Evolutionary conservation across 2,797 vertebrate genomes (phyloP), one percentile per base, ranked within the genome.

Genomic region (Tiaroga cobitis): DNA sequence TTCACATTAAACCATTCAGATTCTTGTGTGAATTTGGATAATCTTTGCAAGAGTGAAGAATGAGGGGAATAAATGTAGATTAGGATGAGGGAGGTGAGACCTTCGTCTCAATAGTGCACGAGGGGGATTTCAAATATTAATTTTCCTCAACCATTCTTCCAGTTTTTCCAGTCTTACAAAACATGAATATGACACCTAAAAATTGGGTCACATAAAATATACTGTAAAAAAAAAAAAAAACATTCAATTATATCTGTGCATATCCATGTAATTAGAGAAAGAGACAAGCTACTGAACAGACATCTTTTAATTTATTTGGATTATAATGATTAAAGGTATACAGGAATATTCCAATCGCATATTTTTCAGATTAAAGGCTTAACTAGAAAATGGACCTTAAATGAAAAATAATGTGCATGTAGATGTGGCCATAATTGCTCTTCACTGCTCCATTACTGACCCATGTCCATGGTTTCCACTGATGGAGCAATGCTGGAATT

Each of bases 401-500:
- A 3, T 63, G 13, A 5, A 63, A 63, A 63, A 63, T 63, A 29
- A 61, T n/a, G 24, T n/a, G 34, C 21, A 41, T 70, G n/a, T 46
- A 78, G 8, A 63, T 21, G 5, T 39, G 32, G 21, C 9, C 32
- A 70, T 10, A 39, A 16, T 81, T 41, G 65, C 9, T 80, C 10
- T 70, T 70, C 29, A 10, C 46, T 63, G n/a, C n/a, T 26, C 34
- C 46, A 68, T 59, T 29, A 18, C 39, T 85, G 41, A 80, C 54
- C 54, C 9, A 9, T 61, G 54, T 70, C 75, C 24, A 59, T 80
- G 18, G 9, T 85, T 80, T 85, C 11, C n/a, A 85, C 24, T 85
- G 83, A 85, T 80, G 83, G 77, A 85, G 41, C 77, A 49, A 39
- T 84, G 8, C 49, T 78, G 32, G 77, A 49, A 39, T 4, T 39